These are phyloP conservation scores for Schrankia costaestrigalis DNA, from an alignment of 2,888 invertebrate species.

Conservation along the genomic window DNA sequence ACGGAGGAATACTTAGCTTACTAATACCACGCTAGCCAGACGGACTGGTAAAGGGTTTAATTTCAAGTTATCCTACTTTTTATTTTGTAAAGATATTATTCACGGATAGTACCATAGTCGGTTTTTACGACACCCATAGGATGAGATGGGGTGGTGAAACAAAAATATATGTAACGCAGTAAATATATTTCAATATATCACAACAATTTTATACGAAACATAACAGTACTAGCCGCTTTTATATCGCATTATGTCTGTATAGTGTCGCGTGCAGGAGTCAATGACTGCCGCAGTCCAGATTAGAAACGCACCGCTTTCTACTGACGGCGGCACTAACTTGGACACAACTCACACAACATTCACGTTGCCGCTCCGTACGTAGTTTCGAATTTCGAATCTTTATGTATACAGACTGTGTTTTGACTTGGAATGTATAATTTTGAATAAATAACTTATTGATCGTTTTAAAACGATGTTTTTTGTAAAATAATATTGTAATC, in stretches of 20 bases:
- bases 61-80: too few species aligned
- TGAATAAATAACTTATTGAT: too few species aligned
- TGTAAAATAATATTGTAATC: not conserved
- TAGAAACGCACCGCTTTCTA: constrained; percentile 78
- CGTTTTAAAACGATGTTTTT: too few species aligned
- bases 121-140: too few species aligned
- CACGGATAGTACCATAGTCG: too few species aligned
- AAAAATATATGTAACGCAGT: too few species aligned
- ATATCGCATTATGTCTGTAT: constrained; percentile 9
- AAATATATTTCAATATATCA: not conserved
- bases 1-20: too few species aligned
- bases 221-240: constrained; percentile 4
- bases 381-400: constrained; percentile 10
- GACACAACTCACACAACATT: constrained; percentile 35
- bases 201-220: not conserved
- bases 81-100: too few species aligned
- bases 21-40: too few species aligned
- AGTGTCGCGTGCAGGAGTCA: constrained; percentile 63
- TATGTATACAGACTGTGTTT: constrained; percentile 20
- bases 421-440: not conserved
- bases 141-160: too few species aligned
- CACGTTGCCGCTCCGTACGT: constrained; percentile 60
- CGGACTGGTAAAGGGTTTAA: too few species aligned
- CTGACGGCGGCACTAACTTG: constrained; percentile 60
- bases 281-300: constrained; percentile 72